Evolutionary conservation across 2,113 vertebrate genomes (phyloP).

Genomic region (Ranitomeya variabilis): DNA sequence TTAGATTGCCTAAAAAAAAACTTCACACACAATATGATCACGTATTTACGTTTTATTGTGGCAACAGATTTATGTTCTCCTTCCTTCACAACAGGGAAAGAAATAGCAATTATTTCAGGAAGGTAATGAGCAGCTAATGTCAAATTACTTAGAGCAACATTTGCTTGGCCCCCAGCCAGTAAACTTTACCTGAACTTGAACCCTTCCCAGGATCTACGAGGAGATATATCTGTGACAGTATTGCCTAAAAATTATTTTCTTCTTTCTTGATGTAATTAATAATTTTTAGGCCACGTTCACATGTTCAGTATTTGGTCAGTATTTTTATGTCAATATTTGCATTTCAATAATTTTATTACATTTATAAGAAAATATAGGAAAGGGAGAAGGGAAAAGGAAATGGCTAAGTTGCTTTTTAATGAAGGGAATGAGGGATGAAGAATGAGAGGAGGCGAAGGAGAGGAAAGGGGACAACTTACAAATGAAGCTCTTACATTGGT

Average conservation of each 20-base stretch:
- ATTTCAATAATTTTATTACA: too few relatives aligned
- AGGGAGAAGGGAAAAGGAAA: too few relatives aligned
- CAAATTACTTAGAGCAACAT: slow-evolving; percentile 26
- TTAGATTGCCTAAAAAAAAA: slow-evolving; percentile 42
- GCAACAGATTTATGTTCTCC: slow-evolving; percentile 53
- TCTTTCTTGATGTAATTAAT: neutral
- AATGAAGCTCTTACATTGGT: too few relatives aligned
- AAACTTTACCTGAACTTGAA: slow-evolving; percentile 46
- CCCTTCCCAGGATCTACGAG: slow-evolving; percentile 17
- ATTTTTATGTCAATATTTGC: too few relatives aligned
- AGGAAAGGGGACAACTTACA: too few relatives aligned
- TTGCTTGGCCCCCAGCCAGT: slow-evolving; percentile 32
- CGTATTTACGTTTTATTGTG: slow-evolving; percentile 55
- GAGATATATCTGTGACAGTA: neutral
- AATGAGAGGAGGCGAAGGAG: too few relatives aligned
- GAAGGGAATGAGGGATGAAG: too few relatives aligned
- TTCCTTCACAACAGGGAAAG: slow-evolving; percentile 43
- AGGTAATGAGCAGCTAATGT: slow-evolving; percentile 44
- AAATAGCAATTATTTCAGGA: slow-evolving; percentile 6
- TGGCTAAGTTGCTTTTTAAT: too few relatives aligned
- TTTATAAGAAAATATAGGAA: too few relatives aligned
- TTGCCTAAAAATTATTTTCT: slow-evolving; percentile 7
- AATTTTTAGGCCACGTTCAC: neutral
- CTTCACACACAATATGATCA: slow-evolving; percentile 16
- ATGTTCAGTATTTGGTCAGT: too few relatives aligned